A percentile compares a stretch with the other conserved stretches of the same genome.
Evolutionary conservation across 2,113 vertebrate genomes (phyloP).

Genomic region (Cyanistes caeruleus): DNA sequence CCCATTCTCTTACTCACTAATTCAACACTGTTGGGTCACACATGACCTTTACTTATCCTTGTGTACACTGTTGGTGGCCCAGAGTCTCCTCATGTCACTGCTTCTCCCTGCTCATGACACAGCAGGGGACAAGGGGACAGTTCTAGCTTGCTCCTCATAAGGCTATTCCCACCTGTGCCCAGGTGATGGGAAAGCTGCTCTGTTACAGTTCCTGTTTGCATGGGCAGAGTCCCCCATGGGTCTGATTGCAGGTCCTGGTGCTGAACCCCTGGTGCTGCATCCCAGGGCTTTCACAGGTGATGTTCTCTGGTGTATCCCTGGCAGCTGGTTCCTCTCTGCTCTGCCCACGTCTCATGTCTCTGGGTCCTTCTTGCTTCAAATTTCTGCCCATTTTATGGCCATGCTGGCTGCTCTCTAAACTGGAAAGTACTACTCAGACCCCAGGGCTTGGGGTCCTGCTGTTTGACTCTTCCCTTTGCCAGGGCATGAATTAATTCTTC

Average conservation of each 20-base stretch:
- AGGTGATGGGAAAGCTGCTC: neutral
- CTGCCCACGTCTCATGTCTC: neutral
- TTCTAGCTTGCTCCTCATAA: neutral
- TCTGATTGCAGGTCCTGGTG: accelerated
- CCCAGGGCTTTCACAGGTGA: accelerated
- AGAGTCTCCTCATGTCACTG: accelerated
- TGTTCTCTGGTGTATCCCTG: neutral
- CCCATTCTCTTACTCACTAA: neutral
- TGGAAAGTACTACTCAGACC: neutral
- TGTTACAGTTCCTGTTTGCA: accelerated
- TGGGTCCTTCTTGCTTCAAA: neutral
- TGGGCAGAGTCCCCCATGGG: neutral
- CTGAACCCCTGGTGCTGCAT: neutral
- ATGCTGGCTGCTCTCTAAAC: neutral
- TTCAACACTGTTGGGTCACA: neutral
- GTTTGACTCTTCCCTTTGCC: neutral
- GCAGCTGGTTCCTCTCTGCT: neutral
- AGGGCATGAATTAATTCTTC: neutral
- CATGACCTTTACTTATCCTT: neutral
- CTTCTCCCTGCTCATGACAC: neutral
- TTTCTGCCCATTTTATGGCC: neutral
- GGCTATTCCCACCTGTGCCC: neutral
- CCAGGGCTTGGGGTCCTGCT: neutral
- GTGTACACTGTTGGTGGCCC: neutral
- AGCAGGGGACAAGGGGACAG: neutral